These are phyloP conservation scores for Ectropis grisescens DNA, from an alignment of 1,140 invertebrate genomes.

Conservation along the genomic window DNA sequence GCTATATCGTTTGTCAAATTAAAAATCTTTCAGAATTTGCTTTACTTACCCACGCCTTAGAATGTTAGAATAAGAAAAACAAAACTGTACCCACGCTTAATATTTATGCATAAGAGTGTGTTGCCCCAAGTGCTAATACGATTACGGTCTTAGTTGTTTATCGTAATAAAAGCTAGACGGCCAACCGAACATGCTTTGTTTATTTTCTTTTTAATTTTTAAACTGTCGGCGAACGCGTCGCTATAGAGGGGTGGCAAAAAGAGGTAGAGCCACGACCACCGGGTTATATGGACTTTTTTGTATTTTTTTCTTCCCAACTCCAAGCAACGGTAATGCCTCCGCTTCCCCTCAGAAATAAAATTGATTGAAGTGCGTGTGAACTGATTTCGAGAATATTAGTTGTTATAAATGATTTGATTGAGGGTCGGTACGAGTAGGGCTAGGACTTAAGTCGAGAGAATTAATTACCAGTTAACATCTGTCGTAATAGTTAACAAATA, in stretches of 20 bases:
- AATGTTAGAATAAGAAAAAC: too few species aligned
- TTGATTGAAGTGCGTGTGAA: slow-evolving; percentile 28
- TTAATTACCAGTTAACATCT: too few species aligned
- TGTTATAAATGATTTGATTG: too few species aligned
- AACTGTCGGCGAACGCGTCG: slow-evolving; percentile 13
- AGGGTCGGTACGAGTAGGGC: too few species aligned
- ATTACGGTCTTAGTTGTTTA: slow-evolving; percentile 14
- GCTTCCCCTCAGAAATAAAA: slow-evolving; percentile 22
- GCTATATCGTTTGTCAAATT: too few species aligned
- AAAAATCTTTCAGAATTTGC: too few species aligned
- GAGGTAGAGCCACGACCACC: not conserved
- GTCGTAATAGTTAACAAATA: too few species aligned
- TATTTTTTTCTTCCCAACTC: slow-evolving; percentile 4
- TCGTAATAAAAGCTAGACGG: slow-evolving; percentile 15
- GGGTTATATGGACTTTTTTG: slow-evolving; percentile 19
- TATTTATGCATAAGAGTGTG: too few species aligned
- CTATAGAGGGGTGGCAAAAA: slow-evolving; percentile 23
- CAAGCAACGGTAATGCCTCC: slow-evolving; percentile 1
- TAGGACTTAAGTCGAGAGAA: too few species aligned
- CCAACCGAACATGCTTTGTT: slow-evolving; percentile 9
- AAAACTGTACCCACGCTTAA: too few species aligned
- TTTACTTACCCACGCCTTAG: too few species aligned
- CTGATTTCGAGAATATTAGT: slow-evolving; percentile 17
- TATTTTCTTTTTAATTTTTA: slow-evolving; percentile 24
- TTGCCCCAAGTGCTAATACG: slow-evolving; percentile 7